Conservation (phyloP, 1,140 invertebrate genomes). For the Drosophila baimaii region DNA sequence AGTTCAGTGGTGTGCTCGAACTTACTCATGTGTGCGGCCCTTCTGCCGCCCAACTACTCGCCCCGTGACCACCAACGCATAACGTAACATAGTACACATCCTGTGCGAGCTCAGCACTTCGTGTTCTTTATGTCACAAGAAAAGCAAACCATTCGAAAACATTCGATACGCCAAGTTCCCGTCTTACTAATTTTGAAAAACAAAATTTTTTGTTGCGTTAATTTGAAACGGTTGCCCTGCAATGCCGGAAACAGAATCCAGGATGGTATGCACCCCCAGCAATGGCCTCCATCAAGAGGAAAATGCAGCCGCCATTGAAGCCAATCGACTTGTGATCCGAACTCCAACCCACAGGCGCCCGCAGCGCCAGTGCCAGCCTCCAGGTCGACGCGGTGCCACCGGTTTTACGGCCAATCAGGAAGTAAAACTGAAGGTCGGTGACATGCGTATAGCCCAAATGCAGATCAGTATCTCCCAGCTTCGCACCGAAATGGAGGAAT, state of each 20-base stretch:
- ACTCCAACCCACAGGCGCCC: neutral
- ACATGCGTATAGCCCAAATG: slow-evolving; percentile 60
- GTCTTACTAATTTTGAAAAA: slow-evolving; percentile 30
- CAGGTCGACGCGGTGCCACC: slow-evolving; percentile 23
- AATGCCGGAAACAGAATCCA: slow-evolving; percentile 51
- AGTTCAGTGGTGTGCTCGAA: slow-evolving; percentile 68
- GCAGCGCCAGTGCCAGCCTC: slow-evolving; percentile 5
- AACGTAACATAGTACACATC: slow-evolving; percentile 3
- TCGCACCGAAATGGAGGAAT: slow-evolving; percentile 57
- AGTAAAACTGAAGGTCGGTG: slow-evolving; percentile 56
- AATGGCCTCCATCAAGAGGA: slow-evolving; percentile 24
- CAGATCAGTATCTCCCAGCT: slow-evolving; percentile 51
- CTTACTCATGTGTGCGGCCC: slow-evolving; percentile 52
- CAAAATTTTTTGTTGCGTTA: slow-evolving; percentile 42
- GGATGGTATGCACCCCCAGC: slow-evolving; percentile 30
- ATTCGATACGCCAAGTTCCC: slow-evolving; percentile 21
- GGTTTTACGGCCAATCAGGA: slow-evolving; percentile 56
- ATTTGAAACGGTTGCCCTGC: slow-evolving; percentile 15
- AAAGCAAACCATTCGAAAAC: slow-evolving; percentile 52
- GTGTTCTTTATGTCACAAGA: slow-evolving; percentile 52
- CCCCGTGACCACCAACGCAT: neutral
- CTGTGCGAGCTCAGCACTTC: slow-evolving; percentile 43
- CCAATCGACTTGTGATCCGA: slow-evolving; percentile 20
- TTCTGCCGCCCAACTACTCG: neutral
- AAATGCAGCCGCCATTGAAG: slow-evolving; percentile 3